These are phyloP conservation scores for Tetragonula carbonaria DNA, from an alignment of 2,888 invertebrate species.

Conservation along the genomic window DNA sequence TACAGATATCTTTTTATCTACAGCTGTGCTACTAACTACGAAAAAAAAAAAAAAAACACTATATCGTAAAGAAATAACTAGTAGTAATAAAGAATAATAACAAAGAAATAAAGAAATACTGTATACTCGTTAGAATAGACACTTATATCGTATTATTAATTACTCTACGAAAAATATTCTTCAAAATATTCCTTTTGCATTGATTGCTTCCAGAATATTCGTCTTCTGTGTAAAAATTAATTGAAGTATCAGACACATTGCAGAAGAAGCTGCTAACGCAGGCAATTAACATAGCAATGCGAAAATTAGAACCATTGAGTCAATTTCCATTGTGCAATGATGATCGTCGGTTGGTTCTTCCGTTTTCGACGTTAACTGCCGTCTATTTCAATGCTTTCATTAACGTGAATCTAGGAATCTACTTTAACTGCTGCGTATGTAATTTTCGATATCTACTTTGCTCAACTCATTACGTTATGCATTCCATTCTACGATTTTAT, in stretches of 20 bases:
- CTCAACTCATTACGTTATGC: neutral
- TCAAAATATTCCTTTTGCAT: neutral
- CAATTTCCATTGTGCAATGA: slow-evolving; percentile 71
- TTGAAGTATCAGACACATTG: slow-evolving; percentile 51
- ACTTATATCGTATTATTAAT: neutral
- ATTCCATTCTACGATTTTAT: neutral
- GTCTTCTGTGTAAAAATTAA: slow-evolving; percentile 61
- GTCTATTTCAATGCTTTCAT: neutral
- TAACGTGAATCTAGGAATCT: neutral
- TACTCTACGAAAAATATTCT: neutral
- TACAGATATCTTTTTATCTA: neutral
- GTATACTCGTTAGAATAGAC: neutral
- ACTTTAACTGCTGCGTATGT: too few relatives aligned
- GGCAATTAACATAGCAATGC: slow-evolving; percentile 77
- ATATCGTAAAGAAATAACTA: neutral
- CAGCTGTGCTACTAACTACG: neutral
- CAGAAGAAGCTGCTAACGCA: slow-evolving; percentile 57
- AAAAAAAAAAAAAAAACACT: neutral
- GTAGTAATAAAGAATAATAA: too few relatives aligned
- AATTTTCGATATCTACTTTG: neutral
- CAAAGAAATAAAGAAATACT: too few relatives aligned
- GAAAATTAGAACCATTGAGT: slow-evolving; percentile 74
- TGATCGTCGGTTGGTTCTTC: slow-evolving; percentile 26
- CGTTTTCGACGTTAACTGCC: slow-evolving; percentile 13
- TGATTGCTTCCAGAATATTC: neutral